Percentiles rank a stretch among this genome's conserved stretches.
These are phyloP conservation scores for Serrognathus titanus DNA, from an alignment of 2,888 invertebrate genomes.

Conservation along the genomic window DNA sequence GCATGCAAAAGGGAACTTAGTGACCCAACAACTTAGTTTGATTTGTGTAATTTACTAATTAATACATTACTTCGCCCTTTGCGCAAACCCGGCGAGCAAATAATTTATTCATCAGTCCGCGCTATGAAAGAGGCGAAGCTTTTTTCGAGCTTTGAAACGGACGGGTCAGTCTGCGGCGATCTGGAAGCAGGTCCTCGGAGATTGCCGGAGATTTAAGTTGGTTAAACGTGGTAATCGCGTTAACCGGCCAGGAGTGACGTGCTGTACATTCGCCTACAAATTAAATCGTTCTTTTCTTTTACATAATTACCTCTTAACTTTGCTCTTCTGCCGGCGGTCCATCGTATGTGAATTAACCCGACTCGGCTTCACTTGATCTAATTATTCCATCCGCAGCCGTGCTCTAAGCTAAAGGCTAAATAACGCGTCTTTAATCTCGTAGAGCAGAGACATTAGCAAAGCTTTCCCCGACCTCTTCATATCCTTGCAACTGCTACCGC, in stretches of 20 bases:
- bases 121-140: neutral
- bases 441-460: conserved; percentile 16
- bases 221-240: conserved; percentile 13
- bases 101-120: neutral
- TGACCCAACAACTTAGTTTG: conserved; percentile 22
- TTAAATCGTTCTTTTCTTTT: conserved; percentile 46
- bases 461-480: conserved; percentile 2
- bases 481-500: conserved; percentile 2
- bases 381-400: conserved; percentile 44
- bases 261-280: conserved; percentile 32
- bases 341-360: conserved; percentile 40
- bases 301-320: conserved; percentile 46
- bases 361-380: conserved; percentile 46
- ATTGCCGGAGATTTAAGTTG: neutral
- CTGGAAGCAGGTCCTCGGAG: neutral
- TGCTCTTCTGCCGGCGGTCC: conserved; percentile 34
- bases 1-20: conserved; percentile 30
- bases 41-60: conserved; percentile 16
- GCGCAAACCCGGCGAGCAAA: too few relatives aligned
- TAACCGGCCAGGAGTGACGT: conserved; percentile 23
- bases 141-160: neutral
- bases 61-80: too few relatives aligned
- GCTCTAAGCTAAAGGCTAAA: conserved; percentile 46
- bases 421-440: conserved; percentile 47
- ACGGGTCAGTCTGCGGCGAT: neutral